These are phyloP conservation scores for Aphidoletes aphidimyza DNA, from an alignment of 2,888 invertebrate species.

Conservation along the genomic window DNA sequence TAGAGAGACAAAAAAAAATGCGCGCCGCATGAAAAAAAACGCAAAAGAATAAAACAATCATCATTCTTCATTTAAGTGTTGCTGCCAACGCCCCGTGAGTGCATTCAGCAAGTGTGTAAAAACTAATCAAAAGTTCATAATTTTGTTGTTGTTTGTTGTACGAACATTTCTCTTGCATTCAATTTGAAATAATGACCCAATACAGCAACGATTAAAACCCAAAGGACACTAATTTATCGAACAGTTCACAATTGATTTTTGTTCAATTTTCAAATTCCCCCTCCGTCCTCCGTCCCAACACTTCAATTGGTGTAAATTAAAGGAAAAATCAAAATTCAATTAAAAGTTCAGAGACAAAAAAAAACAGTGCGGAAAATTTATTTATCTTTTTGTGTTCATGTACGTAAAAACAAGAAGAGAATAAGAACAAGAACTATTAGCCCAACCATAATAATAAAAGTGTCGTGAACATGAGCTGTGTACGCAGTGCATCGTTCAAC, in stretches of 20 bases:
- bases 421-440: background rate
- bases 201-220: constrained; percentile 4
- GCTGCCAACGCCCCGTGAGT: background rate
- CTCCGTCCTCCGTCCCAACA: background rate
- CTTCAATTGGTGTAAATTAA: background rate
- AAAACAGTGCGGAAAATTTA: background rate
- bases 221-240: background rate
- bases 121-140: no score
- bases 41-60: constrained; percentile 52
- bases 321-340: background rate
- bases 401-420: background rate
- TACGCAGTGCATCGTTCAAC: no score
- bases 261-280: background rate
- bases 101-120: background rate
- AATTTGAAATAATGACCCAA: constrained; percentile 22
- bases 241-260: no score
- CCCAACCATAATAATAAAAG: background rate
- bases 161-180: background rate
- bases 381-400: background rate
- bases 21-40: background rate
- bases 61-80: background rate
- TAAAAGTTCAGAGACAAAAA: background rate
- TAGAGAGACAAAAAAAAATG: background rate
- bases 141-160: no score
- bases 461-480: background rate